Evolutionary conservation across 2,113 vertebrate species (phyloP), one percentile per base, ranked within the genome.

Genomic region (Paracanthobrama guichenoti): DNA sequence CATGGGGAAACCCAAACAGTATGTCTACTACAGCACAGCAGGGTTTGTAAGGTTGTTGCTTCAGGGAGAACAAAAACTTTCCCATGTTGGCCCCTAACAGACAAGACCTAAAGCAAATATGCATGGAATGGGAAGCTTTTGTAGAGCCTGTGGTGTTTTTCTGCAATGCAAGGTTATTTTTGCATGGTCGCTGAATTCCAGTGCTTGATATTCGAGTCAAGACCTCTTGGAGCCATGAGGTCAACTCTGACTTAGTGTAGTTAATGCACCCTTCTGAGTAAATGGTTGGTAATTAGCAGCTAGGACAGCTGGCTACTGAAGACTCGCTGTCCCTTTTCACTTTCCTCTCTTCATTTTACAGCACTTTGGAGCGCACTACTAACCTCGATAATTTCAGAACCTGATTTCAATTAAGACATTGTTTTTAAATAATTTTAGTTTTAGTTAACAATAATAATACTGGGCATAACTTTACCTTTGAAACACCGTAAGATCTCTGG

Each of bases 231-330:
- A 75, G 35, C 20, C 6, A 31, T 22, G 3, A n/a, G 48, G 26
- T 44, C 55, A 50, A 13, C 44, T 83, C 42, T 31, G 24, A 48
- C 24, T 44, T 59, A 11, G 42, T 62, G 53, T 59, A 73, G 64
- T 75, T 73, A 42, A 83, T 64, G 55, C 71, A 62, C 18, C 81
- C 81, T 55, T 74, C 71, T 64, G 81, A 84, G 72, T 67, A 67
- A 67, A 84, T 77, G 26, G 59, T 50, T 77, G 46, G 16, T 67
- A 77, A 84, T 84, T 84, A 84, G 18, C 14, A n/a, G 35, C 13
- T 11, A 66, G 55, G 48, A 67, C 73, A 77, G 57, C 73, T 77
- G 73, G 73, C 28, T 67, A 67, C 60, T 84, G 44, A 66, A 28
- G 11, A 53, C 73, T 84, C 24, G 13, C 46, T 24, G 60, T 77